Conservation (phyloP, 2,113 vertebrate genomes). For the Ahaetulla prasina region DNA sequence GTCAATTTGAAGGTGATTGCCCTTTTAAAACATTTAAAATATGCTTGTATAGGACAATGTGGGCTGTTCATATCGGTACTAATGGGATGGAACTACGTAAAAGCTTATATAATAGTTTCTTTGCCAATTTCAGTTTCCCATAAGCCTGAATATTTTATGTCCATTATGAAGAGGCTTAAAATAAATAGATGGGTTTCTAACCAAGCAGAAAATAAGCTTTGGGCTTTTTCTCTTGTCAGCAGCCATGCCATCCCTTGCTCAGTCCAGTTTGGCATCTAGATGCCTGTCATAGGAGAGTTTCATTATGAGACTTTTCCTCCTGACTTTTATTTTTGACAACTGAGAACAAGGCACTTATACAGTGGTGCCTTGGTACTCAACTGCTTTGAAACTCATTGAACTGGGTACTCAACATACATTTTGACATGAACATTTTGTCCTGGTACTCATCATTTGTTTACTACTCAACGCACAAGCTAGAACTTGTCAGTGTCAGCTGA, state of each 20-base stretch:
- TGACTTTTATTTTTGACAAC: not conserved
- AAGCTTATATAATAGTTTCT: not conserved
- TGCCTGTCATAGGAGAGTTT: not conserved
- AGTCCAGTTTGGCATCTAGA: not conserved
- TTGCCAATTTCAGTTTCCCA: not conserved
- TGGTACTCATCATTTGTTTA: not conserved
- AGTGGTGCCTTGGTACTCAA: not conserved
- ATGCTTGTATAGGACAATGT: not conserved
- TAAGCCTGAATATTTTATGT: not conserved
- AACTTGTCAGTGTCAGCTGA: not conserved
- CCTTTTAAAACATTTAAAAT: not conserved
- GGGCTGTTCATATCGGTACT: not conserved
- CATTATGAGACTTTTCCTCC: not conserved
- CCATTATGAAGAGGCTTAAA: not conserved
- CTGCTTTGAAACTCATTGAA: not conserved
- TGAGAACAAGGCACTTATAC: not conserved
- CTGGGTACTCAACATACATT: not conserved
- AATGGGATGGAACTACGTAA: not conserved
- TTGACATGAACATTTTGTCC: not conserved
- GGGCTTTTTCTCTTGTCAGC: not conserved
- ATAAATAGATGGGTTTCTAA: not conserved
- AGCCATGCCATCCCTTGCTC: not conserved
- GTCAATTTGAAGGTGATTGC: not conserved
- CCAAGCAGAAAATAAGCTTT: not conserved
- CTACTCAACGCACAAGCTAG: not conserved